Conservation (phyloP, 2,888 invertebrate genomes). For the Parapristionchus giblindavisi region DNA sequence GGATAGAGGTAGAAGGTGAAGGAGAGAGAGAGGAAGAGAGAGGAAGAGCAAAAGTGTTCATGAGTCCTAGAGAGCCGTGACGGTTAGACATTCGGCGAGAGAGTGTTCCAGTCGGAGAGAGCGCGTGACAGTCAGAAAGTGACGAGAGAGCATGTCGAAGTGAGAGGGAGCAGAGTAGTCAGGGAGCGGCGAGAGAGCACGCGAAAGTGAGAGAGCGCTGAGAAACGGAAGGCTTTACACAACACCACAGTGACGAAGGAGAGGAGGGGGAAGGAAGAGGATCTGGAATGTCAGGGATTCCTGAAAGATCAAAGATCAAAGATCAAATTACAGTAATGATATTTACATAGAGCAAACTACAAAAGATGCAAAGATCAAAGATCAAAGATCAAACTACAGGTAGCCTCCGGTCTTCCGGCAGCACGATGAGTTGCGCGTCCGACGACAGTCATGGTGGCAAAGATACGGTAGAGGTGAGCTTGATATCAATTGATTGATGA, state of each 20-base stretch:
- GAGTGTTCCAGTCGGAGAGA: constrained; percentile 22
- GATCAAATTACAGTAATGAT: not conserved
- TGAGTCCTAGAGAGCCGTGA: too few relatives aligned
- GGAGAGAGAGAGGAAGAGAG: not conserved
- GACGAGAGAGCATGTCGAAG: constrained; percentile 2
- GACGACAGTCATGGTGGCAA: constrained; percentile 61
- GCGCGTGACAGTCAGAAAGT: not conserved
- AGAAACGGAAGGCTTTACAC: constrained; percentile 10
- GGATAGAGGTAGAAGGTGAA: too few relatives aligned
- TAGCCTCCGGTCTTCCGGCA: constrained; percentile 65
- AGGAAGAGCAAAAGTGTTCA: too few relatives aligned
- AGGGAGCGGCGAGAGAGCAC: not conserved
- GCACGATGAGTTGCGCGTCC: constrained; percentile 68
- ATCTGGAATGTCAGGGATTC: not conserved
- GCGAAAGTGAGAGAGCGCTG: constrained; percentile 4
- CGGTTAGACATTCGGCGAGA: constrained; percentile 21
- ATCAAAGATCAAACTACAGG: constrained; percentile 45
- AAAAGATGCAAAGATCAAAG: not conserved
- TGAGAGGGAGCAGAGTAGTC: not conserved
- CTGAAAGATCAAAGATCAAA: not conserved
- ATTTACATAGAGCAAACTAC: not conserved
- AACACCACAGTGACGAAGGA: constrained; percentile 11
- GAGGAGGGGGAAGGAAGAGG: constrained; percentile 6
- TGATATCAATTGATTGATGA: too few relatives aligned
- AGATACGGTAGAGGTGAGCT: constrained; percentile 18